phyloP scores from a whole-genome alignment of 1,140 invertebrate genomes.

The Solenopsis invicta region DNA sequence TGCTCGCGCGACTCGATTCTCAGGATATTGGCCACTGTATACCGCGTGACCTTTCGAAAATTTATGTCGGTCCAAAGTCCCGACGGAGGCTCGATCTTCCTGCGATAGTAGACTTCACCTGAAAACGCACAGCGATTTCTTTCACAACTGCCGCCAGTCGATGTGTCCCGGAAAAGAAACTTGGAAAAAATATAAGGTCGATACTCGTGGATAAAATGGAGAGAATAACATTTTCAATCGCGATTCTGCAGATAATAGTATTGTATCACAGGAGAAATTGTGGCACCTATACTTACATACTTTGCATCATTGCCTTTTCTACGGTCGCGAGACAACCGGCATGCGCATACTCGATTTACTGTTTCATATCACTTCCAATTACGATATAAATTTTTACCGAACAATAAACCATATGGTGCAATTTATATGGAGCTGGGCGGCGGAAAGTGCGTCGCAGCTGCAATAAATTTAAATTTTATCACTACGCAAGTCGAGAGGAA shows the following conservation, averaged over 20 bases:
- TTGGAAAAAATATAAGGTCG: slow-evolving; percentile 38
- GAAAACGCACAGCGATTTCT: slow-evolving; percentile 41
- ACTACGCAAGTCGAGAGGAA: slow-evolving; percentile 43
- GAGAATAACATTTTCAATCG: slow-evolving; percentile 19
- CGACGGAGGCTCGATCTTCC: slow-evolving; percentile 66
- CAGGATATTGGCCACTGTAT: slow-evolving; percentile 62
- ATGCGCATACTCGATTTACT: background rate
- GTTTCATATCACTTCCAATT: slow-evolving; percentile 24
- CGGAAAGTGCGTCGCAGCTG: slow-evolving; percentile 34
- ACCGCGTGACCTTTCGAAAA: slow-evolving; percentile 66
- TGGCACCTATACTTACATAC: background rate
- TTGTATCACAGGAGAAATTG: background rate
- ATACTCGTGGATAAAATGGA: background rate
- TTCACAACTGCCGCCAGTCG: slow-evolving; percentile 41
- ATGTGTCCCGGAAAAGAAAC: background rate
- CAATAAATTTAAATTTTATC: slow-evolving; percentile 64
- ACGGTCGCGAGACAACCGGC: background rate
- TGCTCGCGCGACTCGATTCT: slow-evolving; percentile 62
- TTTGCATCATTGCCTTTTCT: background rate
- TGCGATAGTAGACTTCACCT: slow-evolving; percentile 58
- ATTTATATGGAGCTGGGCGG: slow-evolving; percentile 30
- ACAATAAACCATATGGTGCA: slow-evolving; percentile 42
- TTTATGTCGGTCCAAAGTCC: slow-evolving; percentile 62
- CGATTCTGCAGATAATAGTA: background rate
- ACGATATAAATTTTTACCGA: slow-evolving; percentile 36